These are phyloP conservation scores for Rhombomys opimus DNA, from an alignment of 2,113 vertebrate species.

Conservation along the genomic window DNA sequence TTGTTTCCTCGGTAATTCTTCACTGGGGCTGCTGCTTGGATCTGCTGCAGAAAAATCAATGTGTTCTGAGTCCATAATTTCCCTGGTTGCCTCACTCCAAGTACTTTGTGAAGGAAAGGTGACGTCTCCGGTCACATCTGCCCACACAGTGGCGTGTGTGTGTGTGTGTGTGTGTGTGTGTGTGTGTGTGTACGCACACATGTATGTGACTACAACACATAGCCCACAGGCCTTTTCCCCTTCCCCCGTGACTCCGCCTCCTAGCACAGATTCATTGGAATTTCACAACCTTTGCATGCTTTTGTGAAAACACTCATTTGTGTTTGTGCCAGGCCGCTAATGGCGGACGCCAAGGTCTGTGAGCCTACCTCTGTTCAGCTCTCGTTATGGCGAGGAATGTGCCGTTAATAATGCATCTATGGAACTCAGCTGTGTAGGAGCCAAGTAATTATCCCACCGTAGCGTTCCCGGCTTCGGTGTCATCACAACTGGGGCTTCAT, in stretches of 20 bases:
- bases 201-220: too few species aligned
- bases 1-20: constrained; percentile 88
- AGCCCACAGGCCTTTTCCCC: neutral
- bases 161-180: neutral
- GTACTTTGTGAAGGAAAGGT: constrained; percentile 89
- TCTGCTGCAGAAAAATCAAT: constrained; percentile 93
- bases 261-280: constrained; percentile 89
- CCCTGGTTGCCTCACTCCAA: constrained; percentile 92
- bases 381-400: constrained; percentile 92
- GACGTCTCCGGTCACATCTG: constrained; percentile 93
- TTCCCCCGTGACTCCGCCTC: constrained; percentile 27
- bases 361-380: constrained; percentile 92
- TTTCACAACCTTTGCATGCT: constrained; percentile 92
- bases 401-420: constrained; percentile 99
- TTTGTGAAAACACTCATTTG: constrained; percentile 94
- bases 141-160: neutral
- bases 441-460: constrained; percentile 99
- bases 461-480: constrained; percentile 94
- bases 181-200: neutral
- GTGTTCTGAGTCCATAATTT: constrained; percentile 96
- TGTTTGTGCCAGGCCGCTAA: constrained; percentile 96
- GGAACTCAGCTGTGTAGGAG: constrained; percentile 99
- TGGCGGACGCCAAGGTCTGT: constrained; percentile 95
- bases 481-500: constrained; percentile 99
- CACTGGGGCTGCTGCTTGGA: constrained; percentile 85